Evolutionary conservation across 2,888 invertebrate genomes (phyloP).

Genomic region (Ceramica pisi): DNA sequence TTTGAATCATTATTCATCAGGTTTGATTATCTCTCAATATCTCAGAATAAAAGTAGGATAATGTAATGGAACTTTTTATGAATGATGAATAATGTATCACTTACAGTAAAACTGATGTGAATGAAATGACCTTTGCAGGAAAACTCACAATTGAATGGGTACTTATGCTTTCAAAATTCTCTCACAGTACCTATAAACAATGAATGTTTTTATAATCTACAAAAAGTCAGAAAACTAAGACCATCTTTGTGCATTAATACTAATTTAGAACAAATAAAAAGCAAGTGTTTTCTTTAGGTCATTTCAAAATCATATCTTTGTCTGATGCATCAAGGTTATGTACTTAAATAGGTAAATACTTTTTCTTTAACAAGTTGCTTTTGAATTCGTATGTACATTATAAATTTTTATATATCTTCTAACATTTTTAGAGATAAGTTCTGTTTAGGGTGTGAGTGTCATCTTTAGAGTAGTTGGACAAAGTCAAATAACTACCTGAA

Average conservation of each 20-base stretch:
- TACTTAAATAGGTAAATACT: not conserved
- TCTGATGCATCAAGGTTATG: conserved; percentile 26
- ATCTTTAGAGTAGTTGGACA: not conserved
- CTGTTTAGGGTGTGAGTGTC: too few relatives aligned
- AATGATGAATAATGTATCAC: not conserved
- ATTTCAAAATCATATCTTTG: conserved; percentile 41
- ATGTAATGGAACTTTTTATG: not conserved
- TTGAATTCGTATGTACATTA: not conserved
- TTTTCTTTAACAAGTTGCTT: not conserved
- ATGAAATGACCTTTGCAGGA: conserved; percentile 33
- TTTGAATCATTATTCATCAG: conserved; percentile 23
- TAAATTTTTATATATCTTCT: not conserved
- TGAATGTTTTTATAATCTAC: conserved; percentile 12
- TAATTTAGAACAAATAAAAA: conserved; percentile 3
- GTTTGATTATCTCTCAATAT: conserved; percentile 15
- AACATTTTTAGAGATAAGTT: not conserved
- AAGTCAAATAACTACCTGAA: too few relatives aligned
- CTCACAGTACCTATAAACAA: conserved; percentile 45
- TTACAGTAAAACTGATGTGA: not conserved
- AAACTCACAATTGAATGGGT: conserved; percentile 15
- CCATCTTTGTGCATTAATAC: conserved; percentile 15
- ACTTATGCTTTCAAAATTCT: conserved; percentile 19
- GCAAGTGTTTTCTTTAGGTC: conserved; percentile 9
- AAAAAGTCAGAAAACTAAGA: not conserved
- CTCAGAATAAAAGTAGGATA: not conserved